phyloP scores from a whole-genome alignment of 37 sponge, comb jelly and placozoan genomes.

The Corticium candelabrum region DNA sequence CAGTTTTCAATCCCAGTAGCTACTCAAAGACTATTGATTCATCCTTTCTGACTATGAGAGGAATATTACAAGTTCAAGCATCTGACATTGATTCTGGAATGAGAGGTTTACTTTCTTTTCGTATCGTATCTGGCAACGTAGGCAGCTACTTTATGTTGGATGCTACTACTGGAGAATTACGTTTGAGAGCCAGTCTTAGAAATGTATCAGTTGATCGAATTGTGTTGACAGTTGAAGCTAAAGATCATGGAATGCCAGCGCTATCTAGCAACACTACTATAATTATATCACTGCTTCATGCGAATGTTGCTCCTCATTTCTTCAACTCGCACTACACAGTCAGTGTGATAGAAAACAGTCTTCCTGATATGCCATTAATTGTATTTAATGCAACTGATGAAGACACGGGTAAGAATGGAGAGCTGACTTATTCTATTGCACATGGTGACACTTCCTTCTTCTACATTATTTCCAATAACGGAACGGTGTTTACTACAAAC shows the following conservation, averaged over 20 bases:
- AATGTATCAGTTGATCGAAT: neutral
- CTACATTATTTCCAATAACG: neutral
- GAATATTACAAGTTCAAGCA: neutral
- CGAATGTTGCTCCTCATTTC: neutral
- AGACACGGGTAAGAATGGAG: too few species aligned
- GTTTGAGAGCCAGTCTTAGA: neutral
- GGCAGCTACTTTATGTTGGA: neutral
- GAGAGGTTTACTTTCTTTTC: neutral
- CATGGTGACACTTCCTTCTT: neutral
- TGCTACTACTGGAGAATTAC: neutral
- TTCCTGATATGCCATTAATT: neutral
- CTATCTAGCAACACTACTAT: neutral
- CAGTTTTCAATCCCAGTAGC: neutral
- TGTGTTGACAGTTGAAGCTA: neutral
- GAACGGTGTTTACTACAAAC: neutral
- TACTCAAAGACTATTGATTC: neutral
- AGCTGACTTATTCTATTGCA: neutral
- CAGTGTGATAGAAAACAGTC: neutral
- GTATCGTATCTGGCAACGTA: neutral
- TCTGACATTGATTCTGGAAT: neutral
- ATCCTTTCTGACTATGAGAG: neutral
- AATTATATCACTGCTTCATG: neutral
- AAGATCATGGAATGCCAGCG: neutral
- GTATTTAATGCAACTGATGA: neutral
- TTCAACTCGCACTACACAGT: neutral